Evolutionary conservation across 2,113 vertebrate species (phyloP).

Genomic region (Bothrops jararaca): DNA sequence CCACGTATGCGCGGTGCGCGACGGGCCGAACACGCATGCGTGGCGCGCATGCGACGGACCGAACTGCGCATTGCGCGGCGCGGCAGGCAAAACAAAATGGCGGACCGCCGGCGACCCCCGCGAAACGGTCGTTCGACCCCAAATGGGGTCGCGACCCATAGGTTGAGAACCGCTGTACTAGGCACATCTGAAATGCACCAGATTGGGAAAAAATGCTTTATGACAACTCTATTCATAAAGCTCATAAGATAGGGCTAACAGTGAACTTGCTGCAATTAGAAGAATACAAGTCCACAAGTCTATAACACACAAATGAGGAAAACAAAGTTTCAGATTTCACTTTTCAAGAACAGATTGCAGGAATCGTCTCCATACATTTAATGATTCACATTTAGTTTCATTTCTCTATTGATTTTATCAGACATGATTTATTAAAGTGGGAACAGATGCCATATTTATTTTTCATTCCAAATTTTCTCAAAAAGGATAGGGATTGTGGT

Average conservation of each 20-base stretch:
- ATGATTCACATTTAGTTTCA: not conserved
- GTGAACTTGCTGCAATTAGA: conserved; percentile 9
- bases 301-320: conserved; percentile 24
- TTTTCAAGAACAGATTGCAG: not conserved
- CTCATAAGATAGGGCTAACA: not conserved
- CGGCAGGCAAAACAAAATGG: too few species aligned
- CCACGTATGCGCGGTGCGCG: too few species aligned
- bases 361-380: not conserved
- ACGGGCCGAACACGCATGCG: too few species aligned
- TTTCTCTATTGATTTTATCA: not conserved
- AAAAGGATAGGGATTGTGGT: not conserved
- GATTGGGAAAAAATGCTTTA: not conserved
- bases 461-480: not conserved
- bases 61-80: too few species aligned
- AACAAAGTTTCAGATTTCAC: not conserved
- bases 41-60: too few species aligned
- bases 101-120: too few species aligned
- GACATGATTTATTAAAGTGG: not conserved
- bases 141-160: too few species aligned
- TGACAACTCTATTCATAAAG: not conserved
- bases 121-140: too few species aligned
- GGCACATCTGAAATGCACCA: not conserved
- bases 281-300: not conserved
- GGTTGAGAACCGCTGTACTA: too few species aligned
- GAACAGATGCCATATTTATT: conserved; percentile 1